Percentiles rank a stretch among this genome's conserved stretches.
Evolutionary conservation across 1,140 invertebrate species (phyloP).

Genomic region (Meloidogyne hapla): DNA sequence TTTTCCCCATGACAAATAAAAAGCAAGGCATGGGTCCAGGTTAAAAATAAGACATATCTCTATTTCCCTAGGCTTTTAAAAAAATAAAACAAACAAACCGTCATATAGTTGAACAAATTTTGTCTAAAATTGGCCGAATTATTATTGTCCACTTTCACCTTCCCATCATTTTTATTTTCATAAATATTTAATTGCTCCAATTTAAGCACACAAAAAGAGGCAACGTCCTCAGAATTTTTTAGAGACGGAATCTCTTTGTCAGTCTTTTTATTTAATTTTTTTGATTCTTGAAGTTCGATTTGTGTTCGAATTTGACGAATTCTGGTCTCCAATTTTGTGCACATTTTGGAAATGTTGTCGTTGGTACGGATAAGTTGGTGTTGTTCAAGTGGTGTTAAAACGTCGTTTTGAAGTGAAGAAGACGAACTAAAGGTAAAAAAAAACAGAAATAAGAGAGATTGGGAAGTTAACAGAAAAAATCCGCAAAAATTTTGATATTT

Average conservation of each 20-base stretch:
- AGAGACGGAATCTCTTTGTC: neutral
- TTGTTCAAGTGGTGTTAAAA: constrained; percentile 13
- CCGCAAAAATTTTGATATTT: neutral
- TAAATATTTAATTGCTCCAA: constrained; percentile 18
- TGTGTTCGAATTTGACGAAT: constrained; percentile 15
- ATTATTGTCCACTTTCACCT: neutral
- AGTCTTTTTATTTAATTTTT: neutral
- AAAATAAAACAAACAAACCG: neutral
- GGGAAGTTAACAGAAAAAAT: no score
- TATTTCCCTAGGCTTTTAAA: neutral
- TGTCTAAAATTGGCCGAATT: neutral
- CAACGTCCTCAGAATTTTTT: neutral
- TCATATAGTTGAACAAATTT: constrained; percentile 4
- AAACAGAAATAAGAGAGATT: neutral
- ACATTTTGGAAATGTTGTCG: constrained; percentile 21
- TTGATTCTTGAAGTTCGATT: neutral
- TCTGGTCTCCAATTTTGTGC: neutral
- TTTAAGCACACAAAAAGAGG: constrained; percentile 27
- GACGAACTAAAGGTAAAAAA: neutral
- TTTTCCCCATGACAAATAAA: no score
- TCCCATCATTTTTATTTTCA: neutral
- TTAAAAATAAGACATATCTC: no score
- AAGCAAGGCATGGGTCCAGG: no score
- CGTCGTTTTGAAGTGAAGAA: constrained; percentile 1
- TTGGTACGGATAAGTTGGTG: constrained; percentile 23